Conservation (phyloP, 92 coral and sea anemone species). For the Actinernus sp. region DNA sequence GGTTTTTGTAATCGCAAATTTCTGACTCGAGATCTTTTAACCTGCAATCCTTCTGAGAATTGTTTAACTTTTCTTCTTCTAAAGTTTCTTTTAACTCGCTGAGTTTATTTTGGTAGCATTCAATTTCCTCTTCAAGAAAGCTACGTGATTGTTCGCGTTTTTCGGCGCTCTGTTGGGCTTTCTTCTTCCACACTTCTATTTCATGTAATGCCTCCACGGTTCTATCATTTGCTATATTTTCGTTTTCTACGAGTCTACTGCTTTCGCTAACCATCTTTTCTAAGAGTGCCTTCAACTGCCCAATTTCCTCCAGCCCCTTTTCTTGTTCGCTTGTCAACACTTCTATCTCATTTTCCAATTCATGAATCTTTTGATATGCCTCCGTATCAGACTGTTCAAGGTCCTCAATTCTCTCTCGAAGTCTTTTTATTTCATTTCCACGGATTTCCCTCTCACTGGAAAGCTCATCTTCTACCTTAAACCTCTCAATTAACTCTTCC, state of each 20-base stretch:
- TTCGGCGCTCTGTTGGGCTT: conserved; percentile 66
- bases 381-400: conserved; percentile 44
- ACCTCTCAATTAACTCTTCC: conserved; percentile 65
- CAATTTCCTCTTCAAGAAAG: conserved; percentile 49
- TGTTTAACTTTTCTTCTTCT: conserved; percentile 29
- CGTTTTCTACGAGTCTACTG: conserved; percentile 47
- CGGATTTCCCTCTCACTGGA: conserved; percentile 36
- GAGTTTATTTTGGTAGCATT: conserved; percentile 56
- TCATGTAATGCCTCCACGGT: conserved; percentile 64
- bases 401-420: conserved; percentile 27
- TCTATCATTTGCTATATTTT: conserved; percentile 50
- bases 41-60: conserved; percentile 10
- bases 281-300: conserved; percentile 43
- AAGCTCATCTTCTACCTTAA: conserved; percentile 67
- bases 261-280: conserved; percentile 46
- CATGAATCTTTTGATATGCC: conserved; percentile 32
- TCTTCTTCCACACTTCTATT: conserved; percentile 69
- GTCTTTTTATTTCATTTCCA: conserved; percentile 26
- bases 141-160: conserved; percentile 33
- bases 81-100: conserved; percentile 46
- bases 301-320: conserved; percentile 44
- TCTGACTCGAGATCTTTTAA: conserved; percentile 30
- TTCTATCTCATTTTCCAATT: conserved; percentile 29
- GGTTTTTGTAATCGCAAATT: conserved; percentile 11
- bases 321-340: conserved; percentile 40